Evolutionary conservation across 1,140 invertebrate species (phyloP), one percentile per base, ranked within the genome.

Genomic region (Lepidostoma basale): DNA sequence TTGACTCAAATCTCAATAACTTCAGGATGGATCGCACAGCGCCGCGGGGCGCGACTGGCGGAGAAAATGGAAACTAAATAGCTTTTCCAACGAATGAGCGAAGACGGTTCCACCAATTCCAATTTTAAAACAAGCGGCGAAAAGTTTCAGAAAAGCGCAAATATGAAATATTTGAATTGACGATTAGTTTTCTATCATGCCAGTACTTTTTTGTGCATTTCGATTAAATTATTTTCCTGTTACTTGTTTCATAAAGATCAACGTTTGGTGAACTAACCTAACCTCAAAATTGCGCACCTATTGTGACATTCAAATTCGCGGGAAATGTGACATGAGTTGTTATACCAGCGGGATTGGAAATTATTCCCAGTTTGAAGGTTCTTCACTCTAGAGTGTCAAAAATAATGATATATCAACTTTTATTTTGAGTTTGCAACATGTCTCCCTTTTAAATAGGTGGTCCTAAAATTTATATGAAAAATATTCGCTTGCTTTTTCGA

Each of bases 231-330:
- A 3, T 30, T 56, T 20, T 30, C 0, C 10, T 33, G 25, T 56
- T 56, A 33, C 9, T 3, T 49, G 22, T 22, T 23, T 9, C 28
- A 20, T 33, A 14, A 3, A 12, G 52, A 33, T 3, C 8, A 56
- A 56, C 30, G 23, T 42, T 42, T 42, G 39, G 4, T 39, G 39
- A 23, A 60, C 36, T n/a, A 42, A 60, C 39, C 56, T 44, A 60
- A 60, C 56, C 56, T 60, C 22, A 60, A 60, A 44, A 16, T 10
- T 26, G 39, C 39, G 39, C 22, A 60, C 36, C 10, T 42, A 42
- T 60, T 60, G 23, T 60, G 56, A 40, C 56, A 60, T 60, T 60
- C 36, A 60, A 60, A 60, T 60, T 42, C 20, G 56, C 56, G 56
- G 56, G 56, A 60, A 60, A 60, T 44, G 56, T 60, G 56, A 28